Evolutionary conservation across 2,888 invertebrate species (phyloP), one percentile per base, ranked within the genome.

Genomic region (Hydraecia micacea): DNA sequence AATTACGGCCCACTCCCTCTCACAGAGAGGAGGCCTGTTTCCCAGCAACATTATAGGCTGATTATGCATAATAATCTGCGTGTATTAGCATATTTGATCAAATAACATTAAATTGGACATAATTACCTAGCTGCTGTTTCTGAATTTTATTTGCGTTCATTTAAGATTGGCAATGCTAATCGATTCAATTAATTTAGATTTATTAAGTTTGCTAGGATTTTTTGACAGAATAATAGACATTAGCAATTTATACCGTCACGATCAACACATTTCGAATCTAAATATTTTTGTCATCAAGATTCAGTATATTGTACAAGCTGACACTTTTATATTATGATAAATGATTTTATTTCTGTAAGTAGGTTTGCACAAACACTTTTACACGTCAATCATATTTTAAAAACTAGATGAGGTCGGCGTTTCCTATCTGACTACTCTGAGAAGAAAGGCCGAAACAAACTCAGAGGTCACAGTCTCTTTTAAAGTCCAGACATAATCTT

Each of bases 51-150:
- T 32, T 32, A 32, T 32, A 32, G 32, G 32, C 32, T 32, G 32
- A 32, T 32, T 32, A 32, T 32, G 58, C 28, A 36, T 69, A 68
- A 49, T 65, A 49, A 75, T 71, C 60, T 21, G 39, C 32, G 0
- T 9, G 3, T 39, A 86, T 86, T 86, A 52, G 58, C 85, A 86
- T 86, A 86, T 75, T 79, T 67, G 69, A 86, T 75, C 60, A 84
- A 81, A 67, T 63, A 70, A 71, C 73, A 76, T 80, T 75, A 73
- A 73, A 78, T 82, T 70, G 67, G 18, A 42, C 32, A 76, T 75
- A 73, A 84, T 84, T 70, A 75, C 58, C 55, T 65, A 75, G 62
- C 55, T 65, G 67, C 55, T 55, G 68, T 81, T 75, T 73, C 0
- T n/a, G 69, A 69, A 39, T 81, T 63, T 75, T 52, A 77, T 77